Percentiles rank a stretch among this genome's conserved stretches.
Conservation (phyloP, 2,888 invertebrate genomes). For the Caradrina kadenii region DNA sequence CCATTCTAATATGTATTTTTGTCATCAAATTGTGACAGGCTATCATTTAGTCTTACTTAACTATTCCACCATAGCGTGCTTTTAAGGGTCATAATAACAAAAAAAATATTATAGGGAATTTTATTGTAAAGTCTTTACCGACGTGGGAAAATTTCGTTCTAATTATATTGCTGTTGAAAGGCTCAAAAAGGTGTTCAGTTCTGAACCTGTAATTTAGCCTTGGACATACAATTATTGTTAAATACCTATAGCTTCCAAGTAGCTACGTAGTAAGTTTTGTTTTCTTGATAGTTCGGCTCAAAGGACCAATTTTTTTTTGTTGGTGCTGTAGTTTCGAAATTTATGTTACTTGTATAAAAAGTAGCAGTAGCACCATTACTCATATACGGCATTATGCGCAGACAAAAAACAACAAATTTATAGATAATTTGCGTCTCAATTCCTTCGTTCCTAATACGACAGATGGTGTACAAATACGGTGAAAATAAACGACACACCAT, state of each 20-base stretch:
- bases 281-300: background rate
- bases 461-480: background rate
- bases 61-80: conserved; percentile 31
- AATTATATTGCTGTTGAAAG: conserved; percentile 3
- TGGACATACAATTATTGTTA: background rate
- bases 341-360: too few species aligned
- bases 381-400: too few species aligned
- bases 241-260: background rate
- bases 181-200: conserved; percentile 34
- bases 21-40: conserved; percentile 31
- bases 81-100: conserved; percentile 56
- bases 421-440: too few species aligned
- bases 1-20: conserved; percentile 19
- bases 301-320: background rate
- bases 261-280: background rate
- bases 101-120: conserved; percentile 63
- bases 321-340: background rate
- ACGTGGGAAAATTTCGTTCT: conserved; percentile 36
- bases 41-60: conserved; percentile 41
- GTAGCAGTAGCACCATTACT: too few species aligned
- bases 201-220: conserved; percentile 12
- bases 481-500: background rate
- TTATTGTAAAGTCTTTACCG: background rate
- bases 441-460: too few species aligned
- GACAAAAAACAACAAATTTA: too few species aligned